Evolutionary conservation across 2,888 invertebrate genomes (phyloP).

Genomic region (Hyalella azteca): DNA sequence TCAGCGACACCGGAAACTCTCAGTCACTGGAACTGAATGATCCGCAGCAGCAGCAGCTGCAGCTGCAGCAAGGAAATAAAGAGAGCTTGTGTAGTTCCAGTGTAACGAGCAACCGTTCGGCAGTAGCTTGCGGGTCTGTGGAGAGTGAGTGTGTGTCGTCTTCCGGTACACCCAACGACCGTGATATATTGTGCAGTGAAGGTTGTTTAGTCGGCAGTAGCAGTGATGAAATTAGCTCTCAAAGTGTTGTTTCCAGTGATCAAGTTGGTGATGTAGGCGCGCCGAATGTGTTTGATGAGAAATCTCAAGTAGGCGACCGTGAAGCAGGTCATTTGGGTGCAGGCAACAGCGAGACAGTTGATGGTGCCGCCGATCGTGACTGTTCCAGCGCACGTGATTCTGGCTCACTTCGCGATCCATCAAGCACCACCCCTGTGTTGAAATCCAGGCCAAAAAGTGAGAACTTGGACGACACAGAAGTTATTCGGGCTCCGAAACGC

Average conservation of each 20-base stretch:
- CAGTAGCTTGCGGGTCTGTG: slow-evolving; percentile 5
- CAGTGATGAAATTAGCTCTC: slow-evolving; percentile 25
- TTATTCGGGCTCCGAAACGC: slow-evolving; percentile 34
- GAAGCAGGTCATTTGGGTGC: slow-evolving; percentile 55
- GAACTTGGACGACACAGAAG: background rate
- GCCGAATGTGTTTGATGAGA: background rate
- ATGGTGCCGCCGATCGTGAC: slow-evolving; percentile 25
- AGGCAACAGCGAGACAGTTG: slow-evolving; percentile 48
- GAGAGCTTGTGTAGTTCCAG: slow-evolving; percentile 20
- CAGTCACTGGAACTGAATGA: background rate
- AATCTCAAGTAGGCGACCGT: slow-evolving; percentile 10
- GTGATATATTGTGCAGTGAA: background rate
- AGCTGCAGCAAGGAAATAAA: slow-evolving; percentile 22
- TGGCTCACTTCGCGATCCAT: background rate
- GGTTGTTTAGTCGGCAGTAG: background rate
- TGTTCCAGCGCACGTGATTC: slow-evolving; percentile 1
- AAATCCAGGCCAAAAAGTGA: slow-evolving; percentile 34
- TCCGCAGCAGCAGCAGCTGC: background rate
- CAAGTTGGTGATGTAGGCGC: background rate
- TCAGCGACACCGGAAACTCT: slow-evolving; percentile 11
- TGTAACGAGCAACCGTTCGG: background rate
- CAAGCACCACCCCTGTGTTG: slow-evolving; percentile 37
- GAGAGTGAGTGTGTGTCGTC: background rate
- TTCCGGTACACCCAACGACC: background rate
- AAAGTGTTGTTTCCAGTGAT: slow-evolving; percentile 1